Evolutionary conservation across 2,888 invertebrate species (phyloP), one percentile per base, ranked within the genome.

Genomic region (Napeogenes inachia): DNA sequence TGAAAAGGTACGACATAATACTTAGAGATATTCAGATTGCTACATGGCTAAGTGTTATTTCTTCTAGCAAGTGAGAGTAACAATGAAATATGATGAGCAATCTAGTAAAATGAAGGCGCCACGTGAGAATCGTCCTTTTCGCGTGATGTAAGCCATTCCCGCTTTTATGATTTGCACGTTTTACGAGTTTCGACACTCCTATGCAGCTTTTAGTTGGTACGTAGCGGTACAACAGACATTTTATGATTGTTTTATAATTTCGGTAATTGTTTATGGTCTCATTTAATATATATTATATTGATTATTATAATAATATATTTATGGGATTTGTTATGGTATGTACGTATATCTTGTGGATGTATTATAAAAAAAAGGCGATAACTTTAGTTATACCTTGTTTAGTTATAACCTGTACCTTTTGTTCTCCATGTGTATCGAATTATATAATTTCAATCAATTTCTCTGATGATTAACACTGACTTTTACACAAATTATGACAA

Each of bases 131-230:
- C 77, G 80, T 84, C 80, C 76, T 81, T 75, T 75, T 78, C 75
- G 85, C 84, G 84, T 87, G 85, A 66, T 76, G 74, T 82, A 81
- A 84, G 82, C 81, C 77, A 82, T 85, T 83, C 75, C 73, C 70
- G 70, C 75, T 73, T 79, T 81, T 79, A 81, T 76, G 77, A 74
- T 81, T 79, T 78, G 76, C 75, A 76, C 79, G 76, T 75, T 83
- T 83, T 83, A 83, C 77, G 81, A 80, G 76, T 77, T 80, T 72
- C 74, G 72, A 75, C 67, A 75, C 73, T 74, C 73, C 77, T 78
- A 72, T 82, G 81, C 81, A 80, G 75, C 72, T 71, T 69, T 68
- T 61, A 70, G 64, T 73, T 73, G 73, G 74, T 73, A 73, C 71
- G 71, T 68, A 67, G 63, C 68, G 69, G 70, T 68, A 72, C 70